Conservation (phyloP, 2,797 vertebrate genomes). For the Aldrovandia affinis region DNA sequence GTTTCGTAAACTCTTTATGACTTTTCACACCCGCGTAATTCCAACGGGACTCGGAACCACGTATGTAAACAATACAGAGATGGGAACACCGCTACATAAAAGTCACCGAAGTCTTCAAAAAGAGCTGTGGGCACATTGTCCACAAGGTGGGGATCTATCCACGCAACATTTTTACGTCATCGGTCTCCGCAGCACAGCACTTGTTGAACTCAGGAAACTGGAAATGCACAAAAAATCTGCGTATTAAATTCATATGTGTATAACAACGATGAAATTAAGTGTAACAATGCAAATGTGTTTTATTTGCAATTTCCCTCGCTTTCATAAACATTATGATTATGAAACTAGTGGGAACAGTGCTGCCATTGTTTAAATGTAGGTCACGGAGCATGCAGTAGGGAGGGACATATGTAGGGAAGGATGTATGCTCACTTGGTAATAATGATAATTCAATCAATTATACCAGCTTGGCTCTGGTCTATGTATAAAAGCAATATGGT, state of each 20-base stretch:
- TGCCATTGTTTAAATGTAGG: conserved; percentile 11
- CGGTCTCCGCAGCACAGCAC: too few relatives aligned
- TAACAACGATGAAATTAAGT: background rate
- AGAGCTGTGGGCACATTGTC: background rate
- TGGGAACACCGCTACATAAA: too few relatives aligned
- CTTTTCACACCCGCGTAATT: too few relatives aligned
- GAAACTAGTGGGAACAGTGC: background rate
- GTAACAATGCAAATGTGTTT: background rate
- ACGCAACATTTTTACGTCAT: background rate
- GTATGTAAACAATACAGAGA: too few relatives aligned
- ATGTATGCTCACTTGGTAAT: background rate
- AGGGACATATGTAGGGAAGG: background rate
- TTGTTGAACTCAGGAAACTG: conserved; percentile 13
- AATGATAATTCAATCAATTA: background rate
- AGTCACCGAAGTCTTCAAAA: background rate
- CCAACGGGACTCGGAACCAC: too few relatives aligned
- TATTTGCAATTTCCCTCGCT: background rate
- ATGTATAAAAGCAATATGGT: background rate
- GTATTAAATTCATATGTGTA: background rate
- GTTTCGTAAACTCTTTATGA: too few relatives aligned
- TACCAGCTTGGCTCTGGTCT: background rate
- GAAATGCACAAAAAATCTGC: background rate
- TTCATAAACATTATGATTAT: background rate
- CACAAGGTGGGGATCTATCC: conserved; percentile 26
- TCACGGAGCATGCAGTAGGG: background rate